Percentiles rank a stretch among this genome's conserved stretches.
Evolutionary conservation across 2,888 invertebrate genomes (phyloP).

Genomic region (Galeruca laticollis): DNA sequence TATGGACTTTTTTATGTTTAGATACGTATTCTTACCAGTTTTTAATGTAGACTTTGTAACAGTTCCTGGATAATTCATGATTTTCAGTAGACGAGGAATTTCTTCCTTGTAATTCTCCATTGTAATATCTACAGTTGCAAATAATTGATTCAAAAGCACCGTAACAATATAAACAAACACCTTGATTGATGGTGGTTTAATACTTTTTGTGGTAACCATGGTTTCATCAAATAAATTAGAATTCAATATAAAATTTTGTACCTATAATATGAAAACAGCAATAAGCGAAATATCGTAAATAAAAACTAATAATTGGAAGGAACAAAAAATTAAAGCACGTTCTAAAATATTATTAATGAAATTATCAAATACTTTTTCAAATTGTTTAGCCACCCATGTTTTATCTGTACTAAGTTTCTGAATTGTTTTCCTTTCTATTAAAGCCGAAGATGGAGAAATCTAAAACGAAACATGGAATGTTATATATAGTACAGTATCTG

Average conservation of each 20-base stretch:
- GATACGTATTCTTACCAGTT: constrained; percentile 19
- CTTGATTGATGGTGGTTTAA: constrained; percentile 34
- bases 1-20: background rate
- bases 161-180: constrained; percentile 23
- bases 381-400: constrained; percentile 39
- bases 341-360: background rate
- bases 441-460: constrained; percentile 29
- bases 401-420: constrained; percentile 40
- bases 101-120: constrained; percentile 33
- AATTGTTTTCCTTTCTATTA: constrained; percentile 38
- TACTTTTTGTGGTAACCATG: constrained; percentile 23
- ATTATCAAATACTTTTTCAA: constrained; percentile 31
- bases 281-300: no score
- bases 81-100: constrained; percentile 21
- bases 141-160: constrained; percentile 19
- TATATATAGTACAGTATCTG: no score
- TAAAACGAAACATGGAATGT: constrained; percentile 15
- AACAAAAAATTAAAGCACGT: no score
- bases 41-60: constrained; percentile 26
- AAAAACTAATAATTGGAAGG: no score
- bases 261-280: constrained; percentile 25
- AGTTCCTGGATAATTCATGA: constrained; percentile 29
- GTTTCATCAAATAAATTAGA: constrained; percentile 28
- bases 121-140: constrained; percentile 16
- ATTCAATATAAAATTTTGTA: constrained; percentile 34